Percentiles rank a stretch among this genome's conserved stretches.
phyloP scores from a whole-genome alignment of 2,888 invertebrate genomes.

The Horisme vitalbata region DNA sequence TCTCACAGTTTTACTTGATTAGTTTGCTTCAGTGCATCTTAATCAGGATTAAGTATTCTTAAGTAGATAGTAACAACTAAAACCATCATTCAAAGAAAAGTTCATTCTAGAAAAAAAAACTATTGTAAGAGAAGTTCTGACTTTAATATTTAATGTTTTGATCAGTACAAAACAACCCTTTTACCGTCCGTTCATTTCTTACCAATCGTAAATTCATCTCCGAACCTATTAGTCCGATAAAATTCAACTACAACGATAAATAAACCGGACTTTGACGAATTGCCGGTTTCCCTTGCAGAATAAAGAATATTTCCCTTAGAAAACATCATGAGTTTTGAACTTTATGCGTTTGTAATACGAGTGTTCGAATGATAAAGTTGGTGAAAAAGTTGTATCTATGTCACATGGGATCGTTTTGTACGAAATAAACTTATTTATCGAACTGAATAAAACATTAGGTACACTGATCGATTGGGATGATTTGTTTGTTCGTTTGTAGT shows the following conservation, averaged over 20 bases:
- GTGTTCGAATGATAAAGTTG: slow-evolving; percentile 29
- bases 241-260: slow-evolving; percentile 82
- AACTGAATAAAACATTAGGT: slow-evolving; percentile 74
- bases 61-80: neutral
- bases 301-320: slow-evolving; percentile 26
- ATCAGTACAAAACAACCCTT: slow-evolving; percentile 60
- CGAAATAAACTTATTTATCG: slow-evolving; percentile 79
- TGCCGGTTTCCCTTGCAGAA: slow-evolving; percentile 75
- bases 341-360: slow-evolving; percentile 2
- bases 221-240: slow-evolving; percentile 80
- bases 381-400: slow-evolving; percentile 71
- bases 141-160: slow-evolving; percentile 26
- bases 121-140: slow-evolving; percentile 1
- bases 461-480: slow-evolving; percentile 61
- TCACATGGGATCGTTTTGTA: slow-evolving; percentile 79
- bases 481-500: slow-evolving; percentile 44
- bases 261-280: slow-evolving; percentile 80
- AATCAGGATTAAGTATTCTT: no score
- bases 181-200: slow-evolving; percentile 64
- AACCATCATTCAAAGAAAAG: neutral
- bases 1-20: no score
- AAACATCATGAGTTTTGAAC: slow-evolving; percentile 1
- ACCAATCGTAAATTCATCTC: slow-evolving; percentile 81
- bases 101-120: neutral
- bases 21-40: no score